A percentile compares a stretch with the other conserved stretches of the same genome.
These are phyloP conservation scores for Xenops minutus DNA, from an alignment of 2,797 vertebrate species.

Conservation along the genomic window DNA sequence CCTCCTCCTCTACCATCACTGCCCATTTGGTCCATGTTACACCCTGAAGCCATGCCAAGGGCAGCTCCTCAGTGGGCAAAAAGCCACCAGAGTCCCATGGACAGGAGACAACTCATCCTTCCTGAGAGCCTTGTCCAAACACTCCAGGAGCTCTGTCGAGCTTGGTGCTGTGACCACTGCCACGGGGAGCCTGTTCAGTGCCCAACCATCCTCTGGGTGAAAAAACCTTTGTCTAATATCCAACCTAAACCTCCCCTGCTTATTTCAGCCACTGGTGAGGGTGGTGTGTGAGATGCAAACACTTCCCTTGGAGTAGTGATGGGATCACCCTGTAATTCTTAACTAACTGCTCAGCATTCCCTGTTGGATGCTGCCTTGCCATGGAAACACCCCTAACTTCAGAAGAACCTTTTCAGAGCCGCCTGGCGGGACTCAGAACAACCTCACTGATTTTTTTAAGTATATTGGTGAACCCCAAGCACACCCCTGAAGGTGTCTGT, in stretches of 20 bases:
- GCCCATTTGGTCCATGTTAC: background rate
- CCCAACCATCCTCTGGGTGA: background rate
- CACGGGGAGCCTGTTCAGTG: background rate
- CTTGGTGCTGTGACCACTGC: background rate
- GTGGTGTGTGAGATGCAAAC: background rate
- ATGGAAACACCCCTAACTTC: background rate
- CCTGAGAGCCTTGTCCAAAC: background rate
- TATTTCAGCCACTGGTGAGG: background rate
- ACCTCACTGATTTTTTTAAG: background rate
- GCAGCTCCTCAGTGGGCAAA: background rate
- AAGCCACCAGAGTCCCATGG: background rate
- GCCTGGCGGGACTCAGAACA: background rate
- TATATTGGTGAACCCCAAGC: background rate
- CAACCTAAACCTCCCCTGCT: background rate
- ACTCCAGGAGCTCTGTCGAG: background rate
- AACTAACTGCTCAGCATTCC: background rate
- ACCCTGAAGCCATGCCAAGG: background rate
- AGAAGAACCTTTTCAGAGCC: background rate
- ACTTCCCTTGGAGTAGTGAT: background rate
- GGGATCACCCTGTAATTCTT: background rate
- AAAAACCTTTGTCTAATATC: background rate
- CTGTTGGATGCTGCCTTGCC: fast-evolving
- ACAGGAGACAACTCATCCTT: background rate
- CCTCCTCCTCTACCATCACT: background rate
- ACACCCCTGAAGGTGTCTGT: background rate